phyloP scores from a whole-genome alignment of 2,888 invertebrate genomes.

The Eupithecia tripunctaria region DNA sequence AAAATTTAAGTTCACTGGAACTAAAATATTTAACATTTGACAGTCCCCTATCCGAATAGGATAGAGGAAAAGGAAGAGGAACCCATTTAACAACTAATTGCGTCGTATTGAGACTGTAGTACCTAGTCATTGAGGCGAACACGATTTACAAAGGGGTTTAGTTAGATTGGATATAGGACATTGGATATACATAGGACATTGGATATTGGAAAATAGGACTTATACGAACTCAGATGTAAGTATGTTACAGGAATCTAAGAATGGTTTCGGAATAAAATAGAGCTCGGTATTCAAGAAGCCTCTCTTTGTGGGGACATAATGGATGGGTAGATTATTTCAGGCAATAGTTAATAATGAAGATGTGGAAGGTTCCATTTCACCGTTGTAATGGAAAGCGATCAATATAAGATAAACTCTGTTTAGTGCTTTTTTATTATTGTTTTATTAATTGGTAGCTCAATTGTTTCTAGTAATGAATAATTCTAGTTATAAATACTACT shows the following conservation, averaged over 20 bases:
- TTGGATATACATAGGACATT: conserved; percentile 24
- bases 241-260: background rate
- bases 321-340: background rate
- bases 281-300: conserved; percentile 31
- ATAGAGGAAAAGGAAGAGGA: background rate
- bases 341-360: background rate
- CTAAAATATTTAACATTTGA: background rate
- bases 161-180: conserved; percentile 40
- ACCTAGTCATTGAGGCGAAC: conserved; percentile 32
- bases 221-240: background rate
- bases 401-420: too few relatives aligned
- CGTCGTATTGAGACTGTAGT: conserved; percentile 18
- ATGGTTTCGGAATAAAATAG: conserved; percentile 34
- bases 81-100: conserved; percentile 12
- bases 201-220: conserved; percentile 10
- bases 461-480: too few relatives aligned
- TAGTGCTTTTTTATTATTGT: too few relatives aligned
- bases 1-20: background rate
- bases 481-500: too few relatives aligned
- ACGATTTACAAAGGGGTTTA: conserved; percentile 42
- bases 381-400: too few relatives aligned
- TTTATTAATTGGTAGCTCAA: too few relatives aligned
- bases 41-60: background rate
- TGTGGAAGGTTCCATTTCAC: background rate
- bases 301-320: conserved; percentile 19